phyloP scores from a whole-genome alignment of 2,888 invertebrate genomes.

The Caenorhabditis becei region DNA sequence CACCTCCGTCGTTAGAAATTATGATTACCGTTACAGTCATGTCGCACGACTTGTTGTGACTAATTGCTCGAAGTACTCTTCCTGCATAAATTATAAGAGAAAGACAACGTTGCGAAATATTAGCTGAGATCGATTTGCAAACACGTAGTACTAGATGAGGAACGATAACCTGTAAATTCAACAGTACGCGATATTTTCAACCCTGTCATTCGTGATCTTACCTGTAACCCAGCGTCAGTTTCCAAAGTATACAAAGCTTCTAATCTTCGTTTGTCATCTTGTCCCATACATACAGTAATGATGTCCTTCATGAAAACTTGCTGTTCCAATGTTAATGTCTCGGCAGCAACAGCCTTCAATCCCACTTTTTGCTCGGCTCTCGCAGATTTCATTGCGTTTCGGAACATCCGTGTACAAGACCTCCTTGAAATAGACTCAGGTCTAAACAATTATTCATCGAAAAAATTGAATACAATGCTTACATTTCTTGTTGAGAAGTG shows the following conservation, averaged over 20 bases:
- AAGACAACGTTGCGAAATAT: constrained; percentile 65
- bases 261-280: constrained; percentile 62
- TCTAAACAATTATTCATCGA: not conserved
- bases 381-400: constrained; percentile 28
- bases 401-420: constrained; percentile 38
- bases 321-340: constrained; percentile 66
- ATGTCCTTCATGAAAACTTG: constrained; percentile 70
- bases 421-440: not conserved
- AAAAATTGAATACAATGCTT: not conserved
- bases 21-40: constrained; percentile 65
- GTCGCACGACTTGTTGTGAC: constrained; percentile 62
- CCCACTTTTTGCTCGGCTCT: constrained; percentile 60
- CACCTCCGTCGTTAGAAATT: no score
- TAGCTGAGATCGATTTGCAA: constrained; percentile 51
- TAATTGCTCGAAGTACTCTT: constrained; percentile 62
- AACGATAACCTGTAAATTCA: constrained; percentile 13
- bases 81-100: constrained; percentile 70
- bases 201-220: no score
- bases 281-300: constrained; percentile 69
- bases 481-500: constrained; percentile 13
- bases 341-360: constrained; percentile 51
- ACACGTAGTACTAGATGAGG: constrained; percentile 40
- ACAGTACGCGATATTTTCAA: not conserved
- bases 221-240: constrained; percentile 69
- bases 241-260: constrained; percentile 68